These are phyloP conservation scores for Aphis craccivora DNA, from an alignment of 1,140 invertebrate genomes.

Conservation along the genomic window DNA sequence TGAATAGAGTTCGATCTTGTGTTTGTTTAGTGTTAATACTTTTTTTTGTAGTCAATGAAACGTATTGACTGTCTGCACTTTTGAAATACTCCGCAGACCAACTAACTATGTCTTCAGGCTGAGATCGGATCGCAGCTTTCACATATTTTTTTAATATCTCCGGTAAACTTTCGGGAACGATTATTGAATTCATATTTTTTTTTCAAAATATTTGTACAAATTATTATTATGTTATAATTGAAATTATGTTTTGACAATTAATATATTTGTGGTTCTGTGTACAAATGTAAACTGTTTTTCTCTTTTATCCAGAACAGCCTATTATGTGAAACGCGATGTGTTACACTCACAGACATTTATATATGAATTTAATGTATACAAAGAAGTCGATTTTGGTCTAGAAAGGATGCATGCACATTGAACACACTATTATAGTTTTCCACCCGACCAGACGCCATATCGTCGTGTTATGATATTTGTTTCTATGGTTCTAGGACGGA, in stretches of 20 bases:
- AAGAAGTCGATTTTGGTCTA: neutral
- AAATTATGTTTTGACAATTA: neutral
- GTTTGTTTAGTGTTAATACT: neutral
- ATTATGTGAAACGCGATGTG: neutral
- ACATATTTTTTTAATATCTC: slow-evolving; percentile 84
- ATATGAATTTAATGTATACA: neutral
- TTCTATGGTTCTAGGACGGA: slow-evolving; percentile 45
- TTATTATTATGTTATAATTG: neutral
- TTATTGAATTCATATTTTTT: slow-evolving; percentile 33
- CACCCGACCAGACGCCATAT: neutral
- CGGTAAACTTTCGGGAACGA: slow-evolving; percentile 67
- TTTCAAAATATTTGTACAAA: neutral
- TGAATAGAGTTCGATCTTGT: slow-evolving; percentile 23
- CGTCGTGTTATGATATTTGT: slow-evolving; percentile 41
- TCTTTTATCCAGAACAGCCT: too few species aligned
- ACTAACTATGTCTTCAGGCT: slow-evolving; percentile 81
- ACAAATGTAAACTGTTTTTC: neutral
- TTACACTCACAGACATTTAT: neutral
- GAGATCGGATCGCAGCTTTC: slow-evolving; percentile 88
- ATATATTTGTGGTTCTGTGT: neutral
- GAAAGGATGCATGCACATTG: neutral
- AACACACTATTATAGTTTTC: neutral
- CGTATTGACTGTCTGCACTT: slow-evolving; percentile 65
- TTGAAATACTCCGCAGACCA: slow-evolving; percentile 86
- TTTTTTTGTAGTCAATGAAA: neutral